Base-by-base conservation (phyloP, 2,113 vertebrate species). In the Chunga burmeisteri region DNA sequence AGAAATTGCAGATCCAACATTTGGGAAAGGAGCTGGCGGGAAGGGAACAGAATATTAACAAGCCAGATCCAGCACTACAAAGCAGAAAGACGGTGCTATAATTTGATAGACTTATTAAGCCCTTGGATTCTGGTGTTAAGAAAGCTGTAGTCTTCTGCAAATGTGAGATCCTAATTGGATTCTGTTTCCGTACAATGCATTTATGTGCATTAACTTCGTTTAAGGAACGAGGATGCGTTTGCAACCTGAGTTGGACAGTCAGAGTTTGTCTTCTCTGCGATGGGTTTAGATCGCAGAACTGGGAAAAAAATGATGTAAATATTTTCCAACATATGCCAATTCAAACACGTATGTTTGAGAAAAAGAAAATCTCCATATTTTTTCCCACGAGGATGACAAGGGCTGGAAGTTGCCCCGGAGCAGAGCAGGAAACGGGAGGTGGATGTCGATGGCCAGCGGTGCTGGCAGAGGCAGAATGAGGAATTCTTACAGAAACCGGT, bases 1-100 rank as follows among this genome's bases (percentile, higher is more conserved):
- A 50, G 93, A 98, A 98, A 98, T 98, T 98, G 97, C 97, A 88
- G 74, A 91, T 91, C 95, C 94, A 94, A 97, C 81, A 55, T 88
- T 97, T 94, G 92, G 94, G 96, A 88, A 95, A 94, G 96, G 94
- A 90, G 94, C 87, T 82, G 95, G 88, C 70, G 81, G 85, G 67
- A 95, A 66, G 63, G 27, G 84, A 88, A 66, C 19, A 8, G 97
- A 95, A 96, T 97, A 96, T 92, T 97, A 97, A 97, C 78, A 65
- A 95, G 91, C 61, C 73, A 52, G 47, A 94, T 65, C 95, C 88
- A n/a, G 36, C 82, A n/a, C 42, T 49, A 49, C 18, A 29, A 42
- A 80, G 42, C 78, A 70, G 91, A 38, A 53, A 68, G 83, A 96
- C 52, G 80, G 92, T 93, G 95, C 94, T 88, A 38, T 87, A 72